Evolutionary conservation across 2,113 vertebrate species (phyloP).

Genomic region (Pachypanchax playfairii): DNA sequence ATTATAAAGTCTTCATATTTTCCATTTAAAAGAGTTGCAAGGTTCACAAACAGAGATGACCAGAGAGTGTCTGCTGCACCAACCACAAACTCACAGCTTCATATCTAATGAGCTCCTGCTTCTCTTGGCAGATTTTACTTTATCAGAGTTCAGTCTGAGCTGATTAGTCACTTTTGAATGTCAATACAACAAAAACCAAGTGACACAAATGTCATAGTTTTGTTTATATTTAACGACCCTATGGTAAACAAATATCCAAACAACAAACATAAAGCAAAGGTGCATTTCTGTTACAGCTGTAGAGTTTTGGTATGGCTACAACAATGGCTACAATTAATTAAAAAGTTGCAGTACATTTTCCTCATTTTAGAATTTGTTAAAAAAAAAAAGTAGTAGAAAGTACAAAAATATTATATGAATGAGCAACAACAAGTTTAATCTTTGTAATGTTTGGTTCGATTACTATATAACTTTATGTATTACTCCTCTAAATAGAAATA

Average conservation of each 20-base stretch:
- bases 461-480: too few species aligned
- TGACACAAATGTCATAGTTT: not conserved
- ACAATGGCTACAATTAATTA: too few species aligned
- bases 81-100: conserved; percentile 2
- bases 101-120: conserved; percentile 16
- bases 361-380: too few species aligned
- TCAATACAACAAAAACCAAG: not conserved
- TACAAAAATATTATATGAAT: too few species aligned
- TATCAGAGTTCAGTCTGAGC: not conserved
- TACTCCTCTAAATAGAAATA: too few species aligned
- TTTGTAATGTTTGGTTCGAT: too few species aligned
- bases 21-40: not conserved
- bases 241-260: not conserved
- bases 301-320: too few species aligned
- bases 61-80: not conserved
- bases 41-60: not conserved
- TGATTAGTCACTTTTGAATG: not conserved
- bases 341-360: too few species aligned
- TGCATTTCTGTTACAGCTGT: too few species aligned
- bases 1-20: not conserved
- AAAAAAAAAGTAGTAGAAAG: too few species aligned
- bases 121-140: not conserved
- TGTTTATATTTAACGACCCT: not conserved
- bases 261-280: too few species aligned
- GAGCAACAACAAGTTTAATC: too few species aligned